Base-by-base conservation (phyloP, 1,140 invertebrate genomes). In the Diprion similis region DNA sequence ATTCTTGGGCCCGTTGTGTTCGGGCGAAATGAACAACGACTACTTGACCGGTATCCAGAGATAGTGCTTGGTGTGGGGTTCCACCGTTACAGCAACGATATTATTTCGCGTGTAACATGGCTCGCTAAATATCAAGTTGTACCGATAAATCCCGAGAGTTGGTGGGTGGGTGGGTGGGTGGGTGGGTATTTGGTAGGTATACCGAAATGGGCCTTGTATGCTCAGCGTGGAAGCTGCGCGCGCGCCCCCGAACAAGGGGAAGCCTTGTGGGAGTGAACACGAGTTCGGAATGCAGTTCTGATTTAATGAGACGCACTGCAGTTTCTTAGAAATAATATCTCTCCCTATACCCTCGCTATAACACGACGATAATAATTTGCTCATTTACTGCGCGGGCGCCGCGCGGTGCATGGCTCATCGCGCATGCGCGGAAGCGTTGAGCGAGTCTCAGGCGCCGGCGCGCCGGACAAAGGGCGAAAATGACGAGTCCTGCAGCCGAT, bases 261-360 rank as follows among this genome's bases (percentile, higher is more conserved):
- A 59, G 51, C 51, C 51, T 59, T 59, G 86, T 88, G 86, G 87
- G 87, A 88, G 86, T 88, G 83, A 88, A 88, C 87, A 88, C 81
- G 86, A 80, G 80, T 83, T 81, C 83, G 87, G 87, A 88, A 87
- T 88, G 87, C 86, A 84, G 86, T 86, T 88, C 87, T 88, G 86
- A 88, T 88, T 88, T 88, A 88, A 88, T 88, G 87, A 88, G 86
- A 86, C 84, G 81, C 80, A 83, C 67, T 13, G 45, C 15, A 59
- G 51, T 59, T 59, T 59, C 51, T 59, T 17, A 59, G 51, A 59
- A 59, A 15, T 37, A 37, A 37, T 37, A 37, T 37, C 24, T 37
- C 24, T 37, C 24, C 2, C 24, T 37, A 37, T 37, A 37, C 24
- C 24, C n/a, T n/a, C n/a, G n/a, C n/a, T n/a, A 8, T 9, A 13